A percentile compares a stretch with the other conserved stretches of the same genome.
Conservation (phyloP, 2,888 invertebrate species). For the Andrena bucephala region DNA sequence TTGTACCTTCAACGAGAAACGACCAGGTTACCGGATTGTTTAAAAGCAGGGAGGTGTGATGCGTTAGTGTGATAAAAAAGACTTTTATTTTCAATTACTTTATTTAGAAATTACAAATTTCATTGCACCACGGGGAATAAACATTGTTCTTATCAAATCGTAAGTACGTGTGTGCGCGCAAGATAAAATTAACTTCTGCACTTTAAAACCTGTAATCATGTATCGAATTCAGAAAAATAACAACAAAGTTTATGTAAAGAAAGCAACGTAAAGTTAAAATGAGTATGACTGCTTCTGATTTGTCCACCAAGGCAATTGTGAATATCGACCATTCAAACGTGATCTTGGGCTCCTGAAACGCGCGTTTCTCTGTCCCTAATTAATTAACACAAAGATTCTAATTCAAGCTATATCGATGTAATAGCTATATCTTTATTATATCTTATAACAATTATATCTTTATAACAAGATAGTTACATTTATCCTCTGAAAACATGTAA, state of each 20-base stretch:
- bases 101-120: slow-evolving; percentile 4
- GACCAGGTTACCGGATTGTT: not conserved
- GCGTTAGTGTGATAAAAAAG: slow-evolving; percentile 2
- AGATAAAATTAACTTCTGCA: slow-evolving; percentile 5
- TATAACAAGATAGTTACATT: no score
- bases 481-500: no score
- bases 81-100: slow-evolving; percentile 11
- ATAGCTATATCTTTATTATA: no score
- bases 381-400: no score
- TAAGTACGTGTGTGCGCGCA: not conserved
- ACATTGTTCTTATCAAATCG: slow-evolving; percentile 13
- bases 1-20: not conserved
- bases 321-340: no score
- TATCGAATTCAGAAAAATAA: slow-evolving; percentile 18
- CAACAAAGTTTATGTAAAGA: slow-evolving; percentile 7
- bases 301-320: no score
- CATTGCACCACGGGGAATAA: not conserved
- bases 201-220: slow-evolving; percentile 8
- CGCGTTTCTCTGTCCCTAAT: no score
- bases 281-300: no score
- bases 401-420: no score
- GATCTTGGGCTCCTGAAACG: no score
- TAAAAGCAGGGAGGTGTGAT: not conserved
- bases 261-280: not conserved
- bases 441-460: no score